Base-by-base conservation (phyloP, 2,113 vertebrate genomes). In the Vulpes ferrilata region DNA sequence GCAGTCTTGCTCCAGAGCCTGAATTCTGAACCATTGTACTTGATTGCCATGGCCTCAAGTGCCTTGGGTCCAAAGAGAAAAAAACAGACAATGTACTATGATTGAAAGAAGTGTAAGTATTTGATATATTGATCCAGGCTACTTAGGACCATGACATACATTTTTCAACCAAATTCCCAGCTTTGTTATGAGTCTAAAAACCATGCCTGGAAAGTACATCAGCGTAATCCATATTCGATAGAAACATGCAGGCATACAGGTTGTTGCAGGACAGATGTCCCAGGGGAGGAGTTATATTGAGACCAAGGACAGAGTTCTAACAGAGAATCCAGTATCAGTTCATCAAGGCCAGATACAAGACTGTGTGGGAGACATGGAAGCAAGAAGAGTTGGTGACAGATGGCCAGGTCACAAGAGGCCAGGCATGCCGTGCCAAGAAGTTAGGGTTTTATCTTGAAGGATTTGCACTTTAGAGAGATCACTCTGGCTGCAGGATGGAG, bases 1-100 rank as follows among this genome's bases (percentile, higher is more conserved):
- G 67, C 48, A 92, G 90, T 90, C 90, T 97, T 98, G 96, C 55
- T 97, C 67, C n/a, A 90, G 16, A 76, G 23, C 64, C 67, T 89
- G 25, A 35, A 85, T 90, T 91, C 86, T 87, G 81, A 95, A 96
- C 93, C 82, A 35, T 62, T 95, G 0, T 48, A 64, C 69, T 30
- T 32, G 38, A 90, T 51, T 48, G 43, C 11, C 74, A 43, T 25
- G 55, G 48, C 12, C 51, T 95, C 73, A 55, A 12, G 16, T 55
- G 38, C 20, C 22, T 76, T 65, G n/a, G 17, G 27, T 90, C 25
- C 80, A 69, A 85, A 78, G 81, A 69, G 9, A 91, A 51, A 88
- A 88, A 90, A 88, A 86, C 48, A 57, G 43, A 38, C 43, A 64
- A 60, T 43, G 20, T 60, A 38, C 57, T 86, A 4, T 69, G 65